Conservation (phyloP, 37 sponge, comb jelly and placozoan species). For the Amphimedon queenslandica region DNA sequence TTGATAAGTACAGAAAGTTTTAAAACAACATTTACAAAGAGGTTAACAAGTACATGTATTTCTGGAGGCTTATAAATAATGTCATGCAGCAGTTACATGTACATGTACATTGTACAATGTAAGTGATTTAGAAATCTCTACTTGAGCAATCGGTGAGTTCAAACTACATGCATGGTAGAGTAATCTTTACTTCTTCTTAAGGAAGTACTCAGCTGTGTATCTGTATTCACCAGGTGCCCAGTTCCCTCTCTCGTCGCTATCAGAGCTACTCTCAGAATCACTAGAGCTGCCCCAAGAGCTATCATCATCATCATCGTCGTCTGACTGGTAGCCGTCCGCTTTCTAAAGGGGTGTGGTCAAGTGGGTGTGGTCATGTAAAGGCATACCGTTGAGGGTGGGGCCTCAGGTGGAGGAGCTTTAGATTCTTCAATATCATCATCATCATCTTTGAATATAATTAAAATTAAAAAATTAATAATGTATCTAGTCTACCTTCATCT, state of each 20-base stretch:
- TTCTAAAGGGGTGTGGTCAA: no score
- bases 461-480: background rate
- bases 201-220: slow-evolving; percentile 74
- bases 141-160: slow-evolving; percentile 13
- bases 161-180: background rate
- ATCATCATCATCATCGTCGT: slow-evolving; percentile 45
- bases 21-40: no score
- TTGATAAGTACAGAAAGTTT: no score
- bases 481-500: slow-evolving; percentile 17
- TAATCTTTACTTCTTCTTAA: slow-evolving; percentile 55
- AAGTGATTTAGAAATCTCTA: no score
- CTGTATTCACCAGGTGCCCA: slow-evolving; percentile 3
- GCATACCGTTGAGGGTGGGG: no score
- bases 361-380: no score
- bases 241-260: slow-evolving; percentile 29
- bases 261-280: slow-evolving; percentile 33
- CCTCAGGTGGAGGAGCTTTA: slow-evolving; percentile 17
- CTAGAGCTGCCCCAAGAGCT: slow-evolving; percentile 38
- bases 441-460: background rate
- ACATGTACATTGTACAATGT: background rate
- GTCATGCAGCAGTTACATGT: no score
- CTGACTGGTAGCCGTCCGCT: slow-evolving; percentile 3
- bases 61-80: no score
- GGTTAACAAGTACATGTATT: no score
- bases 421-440: slow-evolving; percentile 7